Evolutionary conservation across 2,888 invertebrate species (phyloP), one percentile per base, ranked within the genome.

Genomic region (Podotricha telesiphe): DNA sequence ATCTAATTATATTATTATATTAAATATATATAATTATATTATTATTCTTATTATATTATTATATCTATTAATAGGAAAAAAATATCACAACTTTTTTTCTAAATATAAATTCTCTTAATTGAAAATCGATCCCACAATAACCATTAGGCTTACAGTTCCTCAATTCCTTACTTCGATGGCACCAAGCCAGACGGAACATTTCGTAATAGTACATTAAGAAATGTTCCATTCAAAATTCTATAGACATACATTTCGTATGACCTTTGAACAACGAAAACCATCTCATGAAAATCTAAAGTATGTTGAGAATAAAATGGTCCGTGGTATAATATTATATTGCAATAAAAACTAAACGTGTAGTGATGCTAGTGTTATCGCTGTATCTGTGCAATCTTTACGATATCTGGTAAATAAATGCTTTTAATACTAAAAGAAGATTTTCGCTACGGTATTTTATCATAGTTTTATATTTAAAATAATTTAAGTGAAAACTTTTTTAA

Each of bases 281-380:
- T 42, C 2, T 10, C 22, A 22, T 40, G 22, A 15, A 11, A 22
- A 28, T 45, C 22, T 45, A 45, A 58, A 40, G 20, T 58, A 58
- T 20, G 40, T 40, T 40, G 19, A 40, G 34, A 42, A 58, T 40
- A 40, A 59, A 45, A 42, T 59, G 22, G 42, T 22, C 28, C 22
- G 20, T 45, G 15, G 22, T 22, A 42, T 58, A 59, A n/a, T 59
- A 42, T 22, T 45, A 45, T 59, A 58, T 58, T 40, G 58, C 19
- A 45, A 45, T 59, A 59, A 59, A 59, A 59, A 59, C n/a, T 22
- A 28, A 59, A 45, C 58, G 58, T 11, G 55, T 34, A 15, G 53
- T 53, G 17, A n/a, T 45, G 40, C 40, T 40, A 20, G 13, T 20
- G 58, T 40, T 42, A 40, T 58, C 42, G 20, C 40, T 40, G 40